These are phyloP conservation scores for Butorides virescens DNA, from an alignment of 2,113 vertebrate species.

Conservation along the genomic window DNA sequence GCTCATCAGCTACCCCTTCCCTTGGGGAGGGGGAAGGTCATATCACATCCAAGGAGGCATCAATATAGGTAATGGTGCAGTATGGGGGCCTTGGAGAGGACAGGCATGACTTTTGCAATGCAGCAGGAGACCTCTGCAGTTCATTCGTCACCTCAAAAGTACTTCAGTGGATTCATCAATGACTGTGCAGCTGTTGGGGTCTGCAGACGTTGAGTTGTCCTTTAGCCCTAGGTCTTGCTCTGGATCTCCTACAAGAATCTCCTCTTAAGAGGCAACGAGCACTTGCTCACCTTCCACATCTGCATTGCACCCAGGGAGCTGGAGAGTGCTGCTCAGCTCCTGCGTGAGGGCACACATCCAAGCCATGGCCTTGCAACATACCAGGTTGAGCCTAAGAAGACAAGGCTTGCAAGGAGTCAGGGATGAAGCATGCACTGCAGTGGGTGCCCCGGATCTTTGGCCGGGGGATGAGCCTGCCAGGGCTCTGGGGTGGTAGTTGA, in stretches of 20 bases:
- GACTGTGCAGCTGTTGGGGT: neutral
- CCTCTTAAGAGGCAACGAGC: neutral
- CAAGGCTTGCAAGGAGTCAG: neutral
- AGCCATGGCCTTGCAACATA: neutral
- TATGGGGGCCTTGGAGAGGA: neutral
- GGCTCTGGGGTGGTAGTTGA: neutral
- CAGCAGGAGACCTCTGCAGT: neutral
- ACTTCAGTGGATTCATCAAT: neutral
- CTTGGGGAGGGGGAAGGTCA: rapidly evolving
- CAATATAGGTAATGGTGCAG: neutral
- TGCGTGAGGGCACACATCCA: neutral
- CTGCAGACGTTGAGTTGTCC: neutral
- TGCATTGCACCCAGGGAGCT: neutral
- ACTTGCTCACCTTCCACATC: rapidly evolving
- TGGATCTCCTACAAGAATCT: neutral
- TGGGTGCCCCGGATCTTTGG: rapidly evolving
- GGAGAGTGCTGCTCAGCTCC: neutral
- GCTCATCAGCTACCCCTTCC: neutral
- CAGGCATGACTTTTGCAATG: neutral
- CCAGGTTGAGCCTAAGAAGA: neutral
- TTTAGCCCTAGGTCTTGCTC: neutral
- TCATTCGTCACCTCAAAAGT: neutral
- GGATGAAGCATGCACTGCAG: neutral
- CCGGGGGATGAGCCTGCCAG: neutral
- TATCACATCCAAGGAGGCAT: neutral